phyloP scores from a whole-genome alignment of 2,888 invertebrate genomes.

The Melieria picta region DNA sequence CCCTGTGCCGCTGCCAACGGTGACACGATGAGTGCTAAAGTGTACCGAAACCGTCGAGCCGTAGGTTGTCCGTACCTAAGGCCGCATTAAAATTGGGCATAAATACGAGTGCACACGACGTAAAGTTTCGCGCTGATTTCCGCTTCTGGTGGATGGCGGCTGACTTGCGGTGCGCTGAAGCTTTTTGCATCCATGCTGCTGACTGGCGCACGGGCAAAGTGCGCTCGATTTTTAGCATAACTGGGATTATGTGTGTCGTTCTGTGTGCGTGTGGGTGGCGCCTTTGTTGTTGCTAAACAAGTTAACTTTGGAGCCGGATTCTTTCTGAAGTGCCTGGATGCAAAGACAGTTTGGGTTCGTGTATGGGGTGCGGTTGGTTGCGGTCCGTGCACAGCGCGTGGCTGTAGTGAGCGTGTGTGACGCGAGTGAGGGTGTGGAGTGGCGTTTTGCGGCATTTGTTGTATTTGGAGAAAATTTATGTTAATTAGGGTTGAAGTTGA shows the following conservation, averaged over 20 bases:
- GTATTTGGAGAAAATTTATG: conserved; percentile 1
- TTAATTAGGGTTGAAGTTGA: conserved; percentile 22
- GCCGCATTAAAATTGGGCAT: conserved; percentile 16
- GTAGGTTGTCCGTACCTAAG: neutral
- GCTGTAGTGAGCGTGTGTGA: too few species aligned
- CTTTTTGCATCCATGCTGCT: neutral
- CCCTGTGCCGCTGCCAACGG: too few species aligned
- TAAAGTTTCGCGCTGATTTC: conserved; percentile 17
- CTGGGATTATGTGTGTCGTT: neutral
- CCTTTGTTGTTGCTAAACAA: conserved; percentile 11
- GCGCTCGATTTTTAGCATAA: too few species aligned
- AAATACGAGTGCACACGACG: conserved; percentile 5
- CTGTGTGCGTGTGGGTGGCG: neutral
- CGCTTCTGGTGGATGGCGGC: neutral
- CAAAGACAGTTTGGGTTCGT: neutral
- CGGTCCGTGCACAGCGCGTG: too few species aligned
- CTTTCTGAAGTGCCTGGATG: conserved; percentile 11
- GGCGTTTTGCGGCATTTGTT: neutral
- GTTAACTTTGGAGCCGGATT: conserved; percentile 18
- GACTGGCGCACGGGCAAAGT: too few species aligned
- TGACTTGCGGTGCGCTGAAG: neutral
- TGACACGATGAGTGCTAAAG: too few species aligned
- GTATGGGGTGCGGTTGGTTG: conserved; percentile 8
- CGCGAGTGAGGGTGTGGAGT: neutral
- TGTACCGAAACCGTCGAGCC: too few species aligned